phyloP scores from a whole-genome alignment of 2,797 vertebrate genomes.

The Lepidocolaptes lacrymiger region DNA sequence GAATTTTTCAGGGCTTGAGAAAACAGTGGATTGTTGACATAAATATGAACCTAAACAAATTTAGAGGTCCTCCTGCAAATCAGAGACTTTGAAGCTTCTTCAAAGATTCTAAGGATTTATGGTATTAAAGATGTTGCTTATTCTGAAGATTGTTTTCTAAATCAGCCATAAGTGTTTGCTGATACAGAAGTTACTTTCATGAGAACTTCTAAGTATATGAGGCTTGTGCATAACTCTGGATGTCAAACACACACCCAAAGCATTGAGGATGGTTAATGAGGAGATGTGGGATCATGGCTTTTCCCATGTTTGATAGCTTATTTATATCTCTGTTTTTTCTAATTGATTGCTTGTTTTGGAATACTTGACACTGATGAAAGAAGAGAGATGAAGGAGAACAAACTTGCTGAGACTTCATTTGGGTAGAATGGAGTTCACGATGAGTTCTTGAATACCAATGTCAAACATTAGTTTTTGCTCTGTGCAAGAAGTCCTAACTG shows the following conservation, averaged over 20 bases:
- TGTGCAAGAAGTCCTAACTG: not conserved
- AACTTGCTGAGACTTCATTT: not conserved
- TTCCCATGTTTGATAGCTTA: not conserved
- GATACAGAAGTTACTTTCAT: not conserved
- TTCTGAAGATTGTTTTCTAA: not conserved
- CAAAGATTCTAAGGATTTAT: not conserved
- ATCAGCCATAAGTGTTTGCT: not conserved
- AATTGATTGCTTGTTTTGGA: not conserved
- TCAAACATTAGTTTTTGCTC: not conserved
- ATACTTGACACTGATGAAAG: not conserved
- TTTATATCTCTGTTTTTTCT: not conserved
- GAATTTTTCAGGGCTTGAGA: not conserved
- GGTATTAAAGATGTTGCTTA: not conserved
- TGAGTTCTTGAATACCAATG: not conserved
- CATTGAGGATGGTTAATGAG: not conserved
- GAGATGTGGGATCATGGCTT: not conserved
- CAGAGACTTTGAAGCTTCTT: not conserved
- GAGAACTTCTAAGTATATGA: not conserved
- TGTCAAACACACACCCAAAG: not conserved
- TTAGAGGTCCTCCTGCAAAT: not conserved
- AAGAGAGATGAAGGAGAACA: not conserved
- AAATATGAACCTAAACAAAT: not conserved
- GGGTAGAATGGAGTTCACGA: not conserved
- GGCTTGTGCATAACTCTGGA: not conserved
- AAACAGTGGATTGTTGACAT: not conserved